Conservation (phyloP, 2,888 invertebrate genomes). For the Campoletis raptor region DNA sequence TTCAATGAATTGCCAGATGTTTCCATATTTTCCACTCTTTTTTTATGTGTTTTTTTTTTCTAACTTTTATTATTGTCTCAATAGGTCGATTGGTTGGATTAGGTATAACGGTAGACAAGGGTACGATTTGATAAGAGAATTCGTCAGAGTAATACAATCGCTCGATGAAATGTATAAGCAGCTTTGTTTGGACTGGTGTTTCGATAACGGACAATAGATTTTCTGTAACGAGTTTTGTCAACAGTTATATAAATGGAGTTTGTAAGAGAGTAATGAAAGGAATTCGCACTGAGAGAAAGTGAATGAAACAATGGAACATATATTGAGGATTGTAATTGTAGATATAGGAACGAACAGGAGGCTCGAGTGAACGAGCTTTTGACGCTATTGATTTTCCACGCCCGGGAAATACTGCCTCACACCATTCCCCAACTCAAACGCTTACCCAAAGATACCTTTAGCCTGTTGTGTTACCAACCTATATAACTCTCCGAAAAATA, state of each 20-base stretch:
- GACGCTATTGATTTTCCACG: conserved; percentile 82
- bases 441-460: conserved; percentile 58
- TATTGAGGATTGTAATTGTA: conserved; percentile 45
- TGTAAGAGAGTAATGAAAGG: conserved; percentile 20
- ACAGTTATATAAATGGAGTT: conserved; percentile 9
- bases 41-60: too few relatives aligned
- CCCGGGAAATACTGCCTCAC: conserved; percentile 77
- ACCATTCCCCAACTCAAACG: conserved; percentile 78
- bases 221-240: conserved; percentile 17
- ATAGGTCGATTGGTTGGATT: neutral
- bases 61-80: neutral
- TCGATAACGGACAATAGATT: neutral
- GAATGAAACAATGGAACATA: conserved; percentile 33
- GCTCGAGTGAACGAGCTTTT: conserved; percentile 76
- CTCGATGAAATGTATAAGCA: too few relatives aligned
- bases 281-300: conserved; percentile 34
- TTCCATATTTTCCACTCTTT: too few relatives aligned
- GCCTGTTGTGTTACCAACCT: conserved; percentile 42
- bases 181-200: neutral
- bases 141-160: neutral
- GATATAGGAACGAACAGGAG: conserved; percentile 55
- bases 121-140: neutral
- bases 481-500: conserved; percentile 12
- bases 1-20: too few relatives aligned
- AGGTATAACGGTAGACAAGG: neutral